These are phyloP conservation scores for Pseudomyrmex flavicornis DNA, from an alignment of 1,140 invertebrate genomes.

Conservation along the genomic window DNA sequence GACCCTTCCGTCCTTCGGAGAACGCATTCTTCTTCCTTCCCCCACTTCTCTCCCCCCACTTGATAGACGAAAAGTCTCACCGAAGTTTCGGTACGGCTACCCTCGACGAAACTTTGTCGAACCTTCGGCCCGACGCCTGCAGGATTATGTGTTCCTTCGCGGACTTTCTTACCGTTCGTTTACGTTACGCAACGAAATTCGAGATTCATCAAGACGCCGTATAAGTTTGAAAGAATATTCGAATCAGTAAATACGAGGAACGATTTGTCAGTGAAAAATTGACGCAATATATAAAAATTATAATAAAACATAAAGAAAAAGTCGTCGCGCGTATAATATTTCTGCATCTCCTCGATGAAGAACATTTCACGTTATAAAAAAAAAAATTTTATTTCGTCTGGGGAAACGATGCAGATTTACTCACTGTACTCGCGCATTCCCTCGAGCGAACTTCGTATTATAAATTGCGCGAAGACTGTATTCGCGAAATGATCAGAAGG, in stretches of 20 bases:
- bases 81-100: constrained; percentile 55
- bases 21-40: constrained; percentile 11
- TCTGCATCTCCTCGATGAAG: not conserved
- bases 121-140: constrained; percentile 12
- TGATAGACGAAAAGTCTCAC: constrained; percentile 40
- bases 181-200: not conserved
- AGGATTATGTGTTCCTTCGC: constrained; percentile 35
- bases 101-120: constrained; percentile 25
- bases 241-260: too few species aligned
- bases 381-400: constrained; percentile 3
- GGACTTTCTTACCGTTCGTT: constrained; percentile 7
- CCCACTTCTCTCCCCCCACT: not conserved
- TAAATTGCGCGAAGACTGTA: constrained; percentile 30
- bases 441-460: constrained; percentile 20
- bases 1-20: constrained; percentile 19
- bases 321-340: constrained; percentile 1
- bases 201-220: constrained; percentile 1
- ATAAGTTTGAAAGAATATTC: not conserved
- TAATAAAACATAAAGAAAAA: not conserved
- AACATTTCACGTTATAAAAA: constrained; percentile 3
- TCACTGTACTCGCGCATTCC: not conserved
- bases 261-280: too few species aligned
- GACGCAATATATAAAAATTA: too few species aligned
- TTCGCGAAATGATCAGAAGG: constrained; percentile 19
- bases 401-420: constrained; percentile 21